These are phyloP conservation scores for Turdus rufiventris DNA, from an alignment of 2,113 vertebrate genomes.

Conservation along the genomic window DNA sequence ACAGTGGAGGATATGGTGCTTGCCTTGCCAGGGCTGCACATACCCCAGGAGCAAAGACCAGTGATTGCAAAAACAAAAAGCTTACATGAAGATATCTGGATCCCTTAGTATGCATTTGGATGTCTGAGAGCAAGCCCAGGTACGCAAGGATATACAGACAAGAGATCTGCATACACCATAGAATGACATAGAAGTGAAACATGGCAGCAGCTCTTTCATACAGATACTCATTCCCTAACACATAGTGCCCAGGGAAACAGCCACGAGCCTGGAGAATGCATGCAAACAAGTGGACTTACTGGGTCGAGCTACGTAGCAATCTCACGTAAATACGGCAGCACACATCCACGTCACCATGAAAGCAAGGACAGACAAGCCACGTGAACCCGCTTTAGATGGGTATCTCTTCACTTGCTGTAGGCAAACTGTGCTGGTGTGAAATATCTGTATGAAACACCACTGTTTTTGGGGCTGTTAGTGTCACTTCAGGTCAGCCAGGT, in stretches of 20 bases:
- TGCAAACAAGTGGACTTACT: slow-evolving; percentile 17
- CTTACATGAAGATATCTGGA: background rate
- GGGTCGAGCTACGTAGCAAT: background rate
- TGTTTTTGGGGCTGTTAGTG: background rate
- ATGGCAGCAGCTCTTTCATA: slow-evolving; percentile 46
- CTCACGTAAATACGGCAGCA: background rate
- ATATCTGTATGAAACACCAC: slow-evolving; percentile 8
- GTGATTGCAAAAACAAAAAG: background rate
- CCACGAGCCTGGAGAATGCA: background rate
- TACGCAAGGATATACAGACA: background rate
- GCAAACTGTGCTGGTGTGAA: slow-evolving; percentile 25
- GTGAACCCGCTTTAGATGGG: background rate
- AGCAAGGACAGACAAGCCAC: background rate
- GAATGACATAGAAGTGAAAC: background rate
- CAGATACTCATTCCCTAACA: slow-evolving; percentile 24
- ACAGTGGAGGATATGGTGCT: slow-evolving; percentile 28
- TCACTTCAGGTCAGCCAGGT: background rate
- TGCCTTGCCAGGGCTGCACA: slow-evolving; percentile 1
- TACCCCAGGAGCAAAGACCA: slow-evolving; percentile 38
- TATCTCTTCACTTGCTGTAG: background rate
- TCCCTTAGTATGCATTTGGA: background rate
- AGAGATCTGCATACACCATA: background rate
- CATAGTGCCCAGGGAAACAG: slow-evolving; percentile 14
- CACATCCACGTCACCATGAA: background rate
- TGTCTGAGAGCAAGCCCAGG: background rate